These are phyloP conservation scores for Phoxinus phoxinus DNA, from an alignment of 2,113 vertebrate species.

Conservation along the genomic window DNA sequence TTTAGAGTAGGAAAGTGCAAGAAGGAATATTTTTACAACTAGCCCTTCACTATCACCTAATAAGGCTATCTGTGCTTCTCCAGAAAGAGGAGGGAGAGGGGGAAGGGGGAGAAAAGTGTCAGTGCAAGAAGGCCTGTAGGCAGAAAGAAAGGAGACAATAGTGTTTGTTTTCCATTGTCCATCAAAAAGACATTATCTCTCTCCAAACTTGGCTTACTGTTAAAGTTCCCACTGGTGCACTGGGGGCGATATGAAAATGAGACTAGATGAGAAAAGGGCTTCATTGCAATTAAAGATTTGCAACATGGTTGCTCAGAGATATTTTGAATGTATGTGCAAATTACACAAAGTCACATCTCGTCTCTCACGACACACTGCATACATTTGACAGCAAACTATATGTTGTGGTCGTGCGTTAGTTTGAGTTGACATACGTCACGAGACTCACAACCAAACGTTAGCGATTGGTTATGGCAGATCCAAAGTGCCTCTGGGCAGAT, in stretches of 20 bases:
- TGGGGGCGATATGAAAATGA: not conserved
- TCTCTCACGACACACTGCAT: not conserved
- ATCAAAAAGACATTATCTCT: slow-evolving; percentile 29
- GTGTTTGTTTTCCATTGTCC: slow-evolving; percentile 29
- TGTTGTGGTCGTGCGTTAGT: too few relatives aligned
- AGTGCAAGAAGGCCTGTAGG: slow-evolving; percentile 19
- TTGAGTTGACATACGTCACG: too few relatives aligned
- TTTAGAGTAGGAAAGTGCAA: slow-evolving; percentile 19
- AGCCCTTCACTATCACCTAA: slow-evolving; percentile 43
- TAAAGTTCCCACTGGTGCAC: not conserved
- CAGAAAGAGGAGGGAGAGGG: slow-evolving; percentile 14
- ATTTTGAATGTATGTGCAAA: not conserved
- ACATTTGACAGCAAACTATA: not conserved
- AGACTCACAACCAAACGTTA: too few relatives aligned
- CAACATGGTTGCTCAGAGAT: not conserved
- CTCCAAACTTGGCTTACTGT: slow-evolving; percentile 8
- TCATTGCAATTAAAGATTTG: not conserved
- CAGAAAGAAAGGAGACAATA: slow-evolving; percentile 14
- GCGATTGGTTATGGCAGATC: too few relatives aligned
- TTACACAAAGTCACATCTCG: not conserved
- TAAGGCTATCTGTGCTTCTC: slow-evolving; percentile 48
- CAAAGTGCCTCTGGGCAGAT: too few relatives aligned
- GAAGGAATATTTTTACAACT: slow-evolving; percentile 48
- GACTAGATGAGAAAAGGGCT: not conserved
- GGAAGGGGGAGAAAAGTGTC: not conserved